Evolutionary conservation across 2,888 invertebrate species (phyloP).

Genomic region (Pinctada fucata): DNA sequence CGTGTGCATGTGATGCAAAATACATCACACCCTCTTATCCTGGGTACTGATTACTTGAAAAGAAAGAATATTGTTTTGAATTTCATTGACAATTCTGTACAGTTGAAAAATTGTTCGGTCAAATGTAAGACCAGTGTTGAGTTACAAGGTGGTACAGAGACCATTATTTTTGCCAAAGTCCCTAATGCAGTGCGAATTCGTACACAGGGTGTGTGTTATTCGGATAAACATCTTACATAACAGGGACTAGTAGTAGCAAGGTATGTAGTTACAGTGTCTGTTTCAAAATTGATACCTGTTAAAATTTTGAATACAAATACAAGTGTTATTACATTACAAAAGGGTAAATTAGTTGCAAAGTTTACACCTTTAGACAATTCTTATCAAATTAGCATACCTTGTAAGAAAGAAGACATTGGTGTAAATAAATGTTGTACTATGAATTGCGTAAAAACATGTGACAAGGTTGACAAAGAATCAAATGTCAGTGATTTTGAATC

Average conservation of each 20-base stretch:
- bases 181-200: not conserved
- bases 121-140: not conserved
- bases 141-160: constrained; percentile 15
- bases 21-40: constrained; percentile 14
- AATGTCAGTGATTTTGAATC: not conserved
- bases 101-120: not conserved
- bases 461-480: too few relatives aligned
- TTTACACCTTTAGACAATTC: constrained; percentile 37
- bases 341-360: constrained; percentile 14
- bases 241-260: constrained; percentile 6
- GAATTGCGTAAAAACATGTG: too few relatives aligned
- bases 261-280: constrained; percentile 2
- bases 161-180: constrained; percentile 16
- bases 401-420: too few relatives aligned
- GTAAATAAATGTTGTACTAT: too few relatives aligned
- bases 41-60: constrained; percentile 12
- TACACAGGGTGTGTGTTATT: constrained; percentile 8
- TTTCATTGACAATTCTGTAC: not conserved
- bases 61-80: constrained; percentile 8
- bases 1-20: constrained; percentile 16
- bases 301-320: constrained; percentile 3
- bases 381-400: not conserved
- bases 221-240: not conserved
- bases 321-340: not conserved
- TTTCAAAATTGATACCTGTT: not conserved